Base-by-base conservation (phyloP, 1,140 invertebrate genomes). In the Melanaphis sacchari region DNA sequence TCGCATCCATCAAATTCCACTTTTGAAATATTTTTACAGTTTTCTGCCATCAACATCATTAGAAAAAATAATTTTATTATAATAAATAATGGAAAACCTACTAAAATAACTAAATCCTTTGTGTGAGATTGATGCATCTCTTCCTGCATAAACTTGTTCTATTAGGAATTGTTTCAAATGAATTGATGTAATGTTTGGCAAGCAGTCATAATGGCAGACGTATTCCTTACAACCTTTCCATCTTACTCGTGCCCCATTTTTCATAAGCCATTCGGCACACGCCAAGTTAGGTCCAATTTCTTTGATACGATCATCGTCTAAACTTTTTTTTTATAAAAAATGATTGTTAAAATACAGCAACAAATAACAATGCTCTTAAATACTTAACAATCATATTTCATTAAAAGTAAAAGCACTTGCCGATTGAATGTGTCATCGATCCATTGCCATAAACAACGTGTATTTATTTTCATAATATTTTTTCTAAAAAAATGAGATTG, bases 201-300 rank as follows among this genome's bases (percentile, higher is more conserved):
- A 95, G 85, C 94, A 94, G 95, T 98, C 97, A 94, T 98, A 98
- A 95, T 98, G 97, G 46, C 94, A 95, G 3, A 97, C 94, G 94
- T 95, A 96, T 88, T 96, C 94, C 52, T 95, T 94, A 24, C 95
- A 94, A 90, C 95, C 95, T 94, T 96, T 96, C 97, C 97, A 98
- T 94, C 96, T 96, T 2, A 98, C 96, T 93, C 96, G 95, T 38
- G 97, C 98, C 22, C 98, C 98, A 95, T 98, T 98, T 94, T 96
- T 95, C 82, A 98, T 95, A 22, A 99, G 95, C 98, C 98, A 99
- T 95, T 99, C 98, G 7, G 98, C 98, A 96, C 98, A 98, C 26
- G 97, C 97, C 94, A 97, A 95, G 95, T 99, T 98, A 7, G 98
- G 96, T 0, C 98, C 98, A 93, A 98, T 96, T 94, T 96, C 95